Evolutionary conservation across 2,888 invertebrate genomes (phyloP).

Genomic region (Papilio gigon): DNA sequence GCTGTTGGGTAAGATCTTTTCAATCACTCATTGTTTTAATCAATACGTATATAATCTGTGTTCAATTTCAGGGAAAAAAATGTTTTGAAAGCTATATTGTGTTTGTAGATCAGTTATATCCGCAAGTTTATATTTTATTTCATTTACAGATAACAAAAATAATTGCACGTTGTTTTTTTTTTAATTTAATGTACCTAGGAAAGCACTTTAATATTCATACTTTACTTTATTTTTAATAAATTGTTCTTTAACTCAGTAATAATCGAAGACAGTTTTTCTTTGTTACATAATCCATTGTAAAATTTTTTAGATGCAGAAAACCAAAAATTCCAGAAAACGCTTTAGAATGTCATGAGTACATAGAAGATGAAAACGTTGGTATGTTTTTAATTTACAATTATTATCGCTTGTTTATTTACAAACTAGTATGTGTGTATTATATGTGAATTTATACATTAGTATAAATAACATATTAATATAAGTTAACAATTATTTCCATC

Average conservation of each 20-base stretch:
- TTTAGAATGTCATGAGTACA: conserved; percentile 77
- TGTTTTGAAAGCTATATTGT: not conserved
- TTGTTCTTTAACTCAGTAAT: not conserved
- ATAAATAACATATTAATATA: not conserved
- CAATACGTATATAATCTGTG: not conserved
- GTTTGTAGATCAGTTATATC: not conserved
- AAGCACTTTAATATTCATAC: too few species aligned
- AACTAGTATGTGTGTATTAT: not conserved
- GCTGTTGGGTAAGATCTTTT: conserved; percentile 71
- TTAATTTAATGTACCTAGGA: too few species aligned
- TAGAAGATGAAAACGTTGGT: conserved; percentile 80
- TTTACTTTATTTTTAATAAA: not conserved
- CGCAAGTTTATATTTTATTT: not conserved
- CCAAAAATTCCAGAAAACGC: conserved; percentile 80
- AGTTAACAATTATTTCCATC: not conserved
- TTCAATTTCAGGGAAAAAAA: not conserved
- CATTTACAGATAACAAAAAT: not conserved
- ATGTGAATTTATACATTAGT: too few species aligned
- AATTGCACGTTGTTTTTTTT: too few species aligned
- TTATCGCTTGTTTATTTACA: not conserved
- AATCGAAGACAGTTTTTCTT: not conserved
- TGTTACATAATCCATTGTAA: not conserved
- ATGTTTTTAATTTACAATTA: conserved; percentile 43
- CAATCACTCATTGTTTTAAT: conserved; percentile 1
- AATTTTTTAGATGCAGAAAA: conserved; percentile 67